phyloP scores from a whole-genome alignment of 2,113 vertebrate species.

The Coreoperca whiteheadi region DNA sequence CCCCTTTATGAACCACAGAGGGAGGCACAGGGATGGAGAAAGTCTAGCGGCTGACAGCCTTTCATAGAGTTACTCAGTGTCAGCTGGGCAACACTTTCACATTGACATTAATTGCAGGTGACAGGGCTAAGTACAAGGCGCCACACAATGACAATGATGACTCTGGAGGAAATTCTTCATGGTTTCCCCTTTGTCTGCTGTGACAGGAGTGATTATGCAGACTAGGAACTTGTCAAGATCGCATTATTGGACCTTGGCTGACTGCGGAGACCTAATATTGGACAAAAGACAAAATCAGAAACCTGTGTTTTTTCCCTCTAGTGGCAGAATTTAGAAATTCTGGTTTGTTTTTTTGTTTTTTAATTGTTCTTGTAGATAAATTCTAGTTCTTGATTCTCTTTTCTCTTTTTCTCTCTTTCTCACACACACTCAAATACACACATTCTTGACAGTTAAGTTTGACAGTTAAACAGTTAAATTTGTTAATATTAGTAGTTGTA shows the following conservation, averaged over 20 bases:
- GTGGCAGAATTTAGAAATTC: neutral
- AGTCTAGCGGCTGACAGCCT: constrained; percentile 63
- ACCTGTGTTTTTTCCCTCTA: neutral
- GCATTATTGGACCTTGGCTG: constrained; percentile 38
- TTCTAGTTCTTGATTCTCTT: neutral
- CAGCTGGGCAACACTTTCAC: constrained; percentile 62
- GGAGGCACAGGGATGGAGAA: constrained; percentile 47
- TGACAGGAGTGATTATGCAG: constrained; percentile 79
- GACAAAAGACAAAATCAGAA: constrained; percentile 26
- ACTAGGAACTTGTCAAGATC: constrained; percentile 62
- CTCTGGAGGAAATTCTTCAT: constrained; percentile 79
- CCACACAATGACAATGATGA: constrained; percentile 77
- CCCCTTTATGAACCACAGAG: constrained; percentile 37
- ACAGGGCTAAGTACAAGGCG: constrained; percentile 81
- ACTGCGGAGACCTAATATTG: constrained; percentile 15
- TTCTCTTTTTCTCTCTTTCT: too few relatives aligned
- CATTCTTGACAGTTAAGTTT: neutral
- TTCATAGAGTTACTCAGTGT: constrained; percentile 73
- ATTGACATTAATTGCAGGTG: constrained; percentile 83
- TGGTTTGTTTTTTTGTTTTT: neutral
- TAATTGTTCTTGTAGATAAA: neutral
- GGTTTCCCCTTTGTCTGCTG: constrained; percentile 57
- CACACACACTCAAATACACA: neutral
- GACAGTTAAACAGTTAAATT: neutral
- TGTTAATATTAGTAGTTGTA: too few relatives aligned